Base-by-base conservation (phyloP, 2,888 invertebrate genomes). In the Rugalucina vietnamica region DNA sequence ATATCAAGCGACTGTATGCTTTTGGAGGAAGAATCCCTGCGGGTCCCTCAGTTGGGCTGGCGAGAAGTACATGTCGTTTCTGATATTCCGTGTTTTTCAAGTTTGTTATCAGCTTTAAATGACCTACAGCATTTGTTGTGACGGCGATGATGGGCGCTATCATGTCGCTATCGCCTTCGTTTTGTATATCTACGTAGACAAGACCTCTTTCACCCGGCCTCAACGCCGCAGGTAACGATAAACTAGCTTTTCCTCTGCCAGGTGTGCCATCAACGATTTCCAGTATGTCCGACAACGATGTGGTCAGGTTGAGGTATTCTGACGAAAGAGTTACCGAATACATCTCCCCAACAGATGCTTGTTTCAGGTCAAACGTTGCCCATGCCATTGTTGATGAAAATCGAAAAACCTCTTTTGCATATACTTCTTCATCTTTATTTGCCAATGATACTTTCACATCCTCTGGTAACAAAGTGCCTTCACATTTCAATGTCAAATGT, bases 121-220 rank as follows among this genome's bases (percentile, higher is more conserved):
- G 21, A 14, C 79, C 83, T 34, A 57, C 65, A n/a, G 76, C 76
- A 37, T 36, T 37, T 50, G 79, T 70, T 37, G 39, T 50, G 0
- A 86, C 57, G 29, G 39, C 24, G 21, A 83, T 12, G 21, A 86
- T 18, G 0, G 83, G 86, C 10, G 70, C 70, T 2, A 57, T 5
- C 3, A 84, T 49, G 71, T 86, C 86, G 3, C 83, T 79, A 21
- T 84, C 73, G 36, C 86, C 86, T 14, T 24, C 54, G 43, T 84
- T 86, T 76, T 76, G 32, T 18, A 83, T 1, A 50, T 79, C 69
- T 5, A 86, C 18, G 34, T 29, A 43, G 1, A 86, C 39, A 18
- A 49, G 36, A 10, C 79, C 81, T 0, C 43, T 83, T 50, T 79
- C 76, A 12, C 81, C 86, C 50, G n/a, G 29, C 14, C 70, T 43